A percentile compares a stretch with the other conserved stretches of the same genome.
Evolutionary conservation across 2,888 invertebrate genomes (phyloP).

Genomic region (Trissonchulus latispiculum): DNA sequence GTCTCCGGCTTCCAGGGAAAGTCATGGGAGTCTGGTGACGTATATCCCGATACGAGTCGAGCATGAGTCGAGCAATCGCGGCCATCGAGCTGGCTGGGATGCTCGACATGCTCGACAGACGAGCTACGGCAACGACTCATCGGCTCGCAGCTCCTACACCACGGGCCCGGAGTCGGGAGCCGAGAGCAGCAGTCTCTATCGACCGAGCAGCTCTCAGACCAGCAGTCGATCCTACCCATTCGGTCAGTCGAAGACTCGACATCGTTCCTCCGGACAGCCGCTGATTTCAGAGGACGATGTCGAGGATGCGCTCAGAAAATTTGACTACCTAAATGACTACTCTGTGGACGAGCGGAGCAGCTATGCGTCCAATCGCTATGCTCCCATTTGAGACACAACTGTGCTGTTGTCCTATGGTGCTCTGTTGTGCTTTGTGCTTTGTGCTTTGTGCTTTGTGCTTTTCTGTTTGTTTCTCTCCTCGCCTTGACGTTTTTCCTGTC

Average conservation of each 20-base stretch:
- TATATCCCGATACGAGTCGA: conserved; percentile 11
- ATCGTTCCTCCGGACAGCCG: not conserved
- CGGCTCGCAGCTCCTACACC: not conserved
- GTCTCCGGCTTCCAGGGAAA: not conserved
- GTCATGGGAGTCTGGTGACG: conserved; percentile 2
- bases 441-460: too few species aligned
- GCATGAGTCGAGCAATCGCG: not conserved
- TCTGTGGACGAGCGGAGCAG: conserved; percentile 17
- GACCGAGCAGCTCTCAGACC: not conserved
- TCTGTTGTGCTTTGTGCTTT: too few species aligned
- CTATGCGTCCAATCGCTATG: conserved; percentile 6
- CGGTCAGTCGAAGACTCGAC: not conserved
- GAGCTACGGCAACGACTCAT: not conserved
- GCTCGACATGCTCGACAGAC: not conserved
- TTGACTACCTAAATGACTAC: conserved; percentile 15
- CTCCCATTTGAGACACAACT: too few species aligned
- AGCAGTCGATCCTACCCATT: not conserved
- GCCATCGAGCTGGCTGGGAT: not conserved
- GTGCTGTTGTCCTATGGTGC: too few species aligned
- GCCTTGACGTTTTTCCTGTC: too few species aligned
- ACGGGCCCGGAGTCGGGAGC: not conserved
- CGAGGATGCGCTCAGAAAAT: not conserved
- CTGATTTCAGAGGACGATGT: not conserved
- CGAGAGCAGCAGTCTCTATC: not conserved
- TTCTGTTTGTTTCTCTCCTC: too few species aligned